Evolutionary conservation across 2,113 vertebrate species (phyloP).

Genomic region (Gadus chalcogrammus): DNA sequence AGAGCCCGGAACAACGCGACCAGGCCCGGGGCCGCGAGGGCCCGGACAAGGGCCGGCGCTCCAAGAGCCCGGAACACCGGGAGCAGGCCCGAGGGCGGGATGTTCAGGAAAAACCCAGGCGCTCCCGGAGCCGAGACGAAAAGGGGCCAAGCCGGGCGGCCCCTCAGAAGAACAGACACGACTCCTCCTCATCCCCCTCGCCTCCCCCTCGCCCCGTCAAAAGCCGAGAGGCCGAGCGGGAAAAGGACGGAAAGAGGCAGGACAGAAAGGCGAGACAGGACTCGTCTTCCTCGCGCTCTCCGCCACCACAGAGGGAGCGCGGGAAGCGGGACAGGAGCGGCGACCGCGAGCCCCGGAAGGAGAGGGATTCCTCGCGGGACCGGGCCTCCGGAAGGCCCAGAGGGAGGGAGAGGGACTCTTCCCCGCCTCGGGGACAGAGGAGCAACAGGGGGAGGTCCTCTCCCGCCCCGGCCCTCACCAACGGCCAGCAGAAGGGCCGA

Average conservation of each 20-base stretch:
- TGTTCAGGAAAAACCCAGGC: background rate
- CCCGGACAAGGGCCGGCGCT: background rate
- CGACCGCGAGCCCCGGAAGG: conserved; percentile 43
- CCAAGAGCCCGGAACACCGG: background rate
- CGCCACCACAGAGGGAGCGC: conserved; percentile 51
- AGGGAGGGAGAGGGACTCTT: conserved; percentile 31
- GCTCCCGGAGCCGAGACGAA: conserved; percentile 26
- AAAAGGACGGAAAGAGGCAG: conserved; percentile 35
- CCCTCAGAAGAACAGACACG: conserved; percentile 43
- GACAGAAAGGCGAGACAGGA: conserved; percentile 40
- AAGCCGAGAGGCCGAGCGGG: conserved; percentile 31
- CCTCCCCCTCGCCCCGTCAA: conserved; percentile 16
- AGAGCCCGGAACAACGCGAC: background rate
- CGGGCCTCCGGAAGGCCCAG: conserved; percentile 27
- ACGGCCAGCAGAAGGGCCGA: conserved; percentile 20
- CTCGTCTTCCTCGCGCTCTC: conserved; percentile 56
- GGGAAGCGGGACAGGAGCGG: conserved; percentile 34
- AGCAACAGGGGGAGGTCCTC: conserved; percentile 21
- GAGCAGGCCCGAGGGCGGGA: background rate
- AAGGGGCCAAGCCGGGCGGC: conserved; percentile 27
- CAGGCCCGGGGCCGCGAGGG: background rate
- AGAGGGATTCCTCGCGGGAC: conserved; percentile 27
- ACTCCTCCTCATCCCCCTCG: conserved; percentile 52
- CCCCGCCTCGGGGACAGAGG: conserved; percentile 31
- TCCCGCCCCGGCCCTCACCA: conserved; percentile 30